Evolutionary conservation across 2,113 vertebrate genomes (phyloP).

Genomic region (Synchiropus splendidus): DNA sequence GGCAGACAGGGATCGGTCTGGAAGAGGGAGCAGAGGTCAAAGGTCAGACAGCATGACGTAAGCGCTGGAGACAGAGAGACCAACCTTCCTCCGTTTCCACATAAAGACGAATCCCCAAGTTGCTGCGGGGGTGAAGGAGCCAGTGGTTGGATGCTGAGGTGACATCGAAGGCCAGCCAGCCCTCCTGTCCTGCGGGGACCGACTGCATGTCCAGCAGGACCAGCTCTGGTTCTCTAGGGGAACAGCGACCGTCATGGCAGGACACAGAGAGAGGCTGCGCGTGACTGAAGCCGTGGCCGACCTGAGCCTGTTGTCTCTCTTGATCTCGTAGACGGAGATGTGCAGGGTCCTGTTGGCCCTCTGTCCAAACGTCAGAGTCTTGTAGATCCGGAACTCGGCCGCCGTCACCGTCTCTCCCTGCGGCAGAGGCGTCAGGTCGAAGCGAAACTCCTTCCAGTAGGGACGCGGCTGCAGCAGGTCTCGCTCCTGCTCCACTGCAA

Average conservation of each 20-base stretch:
- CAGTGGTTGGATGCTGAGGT: conserved; percentile 84
- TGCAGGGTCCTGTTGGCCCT: conserved; percentile 78
- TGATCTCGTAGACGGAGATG: conserved; percentile 82
- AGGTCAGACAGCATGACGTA: not conserved
- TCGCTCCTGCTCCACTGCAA: conserved; percentile 82
- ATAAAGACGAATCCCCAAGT: conserved; percentile 83
- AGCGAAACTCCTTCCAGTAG: conserved; percentile 93
- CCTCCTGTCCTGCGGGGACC: conserved; percentile 76
- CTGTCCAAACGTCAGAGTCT: conserved; percentile 66
- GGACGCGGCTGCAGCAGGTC: conserved; percentile 76
- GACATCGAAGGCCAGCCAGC: conserved; percentile 91
- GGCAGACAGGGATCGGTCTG: conserved; percentile 80
- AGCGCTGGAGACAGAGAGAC: not conserved
- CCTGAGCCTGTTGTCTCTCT: conserved; percentile 74
- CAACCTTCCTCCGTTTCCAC: conserved; percentile 87
- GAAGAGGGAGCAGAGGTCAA: not conserved
- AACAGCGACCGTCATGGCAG: conserved; percentile 14
- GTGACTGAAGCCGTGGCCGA: conserved; percentile 15
- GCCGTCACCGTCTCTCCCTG: conserved; percentile 80
- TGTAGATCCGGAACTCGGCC: conserved; percentile 90
- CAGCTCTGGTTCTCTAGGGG: conserved; percentile 80
- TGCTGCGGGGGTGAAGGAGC: conserved; percentile 73
- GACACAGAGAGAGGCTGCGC: conserved; percentile 8
- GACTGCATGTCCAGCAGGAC: conserved; percentile 88
- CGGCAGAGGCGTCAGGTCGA: conserved; percentile 87